Conservation (phyloP, 2,797 vertebrate species). For the Brachymystax lenok region DNA sequence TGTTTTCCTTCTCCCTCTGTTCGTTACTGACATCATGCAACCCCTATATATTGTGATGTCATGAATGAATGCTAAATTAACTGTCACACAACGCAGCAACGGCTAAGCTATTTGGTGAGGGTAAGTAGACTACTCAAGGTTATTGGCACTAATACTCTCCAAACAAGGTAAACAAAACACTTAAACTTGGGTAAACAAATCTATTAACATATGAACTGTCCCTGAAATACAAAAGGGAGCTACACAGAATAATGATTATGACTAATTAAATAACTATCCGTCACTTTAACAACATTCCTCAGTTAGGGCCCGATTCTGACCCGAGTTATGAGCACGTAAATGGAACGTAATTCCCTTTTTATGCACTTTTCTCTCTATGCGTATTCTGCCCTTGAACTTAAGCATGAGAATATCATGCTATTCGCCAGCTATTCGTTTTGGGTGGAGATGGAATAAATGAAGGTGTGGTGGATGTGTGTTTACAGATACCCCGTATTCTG, state of each 20-base stretch:
- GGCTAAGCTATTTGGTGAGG: slow-evolving; percentile 37
- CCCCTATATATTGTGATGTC: slow-evolving; percentile 25
- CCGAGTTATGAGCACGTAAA: too few species aligned
- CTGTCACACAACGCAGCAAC: slow-evolving; percentile 27
- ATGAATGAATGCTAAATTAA: slow-evolving; percentile 56
- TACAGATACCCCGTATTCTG: too few species aligned
- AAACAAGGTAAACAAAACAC: slow-evolving; percentile 43
- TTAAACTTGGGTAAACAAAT: slow-evolving; percentile 29
- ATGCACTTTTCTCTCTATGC: too few species aligned
- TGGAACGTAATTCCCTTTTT: too few species aligned
- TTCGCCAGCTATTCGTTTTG: too few species aligned
- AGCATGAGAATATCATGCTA: too few species aligned
- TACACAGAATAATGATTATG: slow-evolving; percentile 19
- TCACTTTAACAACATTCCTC: slow-evolving; percentile 18
- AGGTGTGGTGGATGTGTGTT: too few species aligned
- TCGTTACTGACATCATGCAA: background rate
- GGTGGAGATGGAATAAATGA: too few species aligned
- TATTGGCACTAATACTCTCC: slow-evolving; percentile 53
- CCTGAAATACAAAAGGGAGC: slow-evolving; percentile 12
- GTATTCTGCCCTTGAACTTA: too few species aligned
- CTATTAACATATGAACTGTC: slow-evolving; percentile 31
- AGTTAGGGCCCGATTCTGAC: background rate
- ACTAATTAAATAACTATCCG: slow-evolving; percentile 42
- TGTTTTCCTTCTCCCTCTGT: background rate
- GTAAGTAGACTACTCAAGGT: slow-evolving; percentile 59